Evolutionary conservation across 2,888 invertebrate genomes (phyloP).

Genomic region (Serrognathus titanus): DNA sequence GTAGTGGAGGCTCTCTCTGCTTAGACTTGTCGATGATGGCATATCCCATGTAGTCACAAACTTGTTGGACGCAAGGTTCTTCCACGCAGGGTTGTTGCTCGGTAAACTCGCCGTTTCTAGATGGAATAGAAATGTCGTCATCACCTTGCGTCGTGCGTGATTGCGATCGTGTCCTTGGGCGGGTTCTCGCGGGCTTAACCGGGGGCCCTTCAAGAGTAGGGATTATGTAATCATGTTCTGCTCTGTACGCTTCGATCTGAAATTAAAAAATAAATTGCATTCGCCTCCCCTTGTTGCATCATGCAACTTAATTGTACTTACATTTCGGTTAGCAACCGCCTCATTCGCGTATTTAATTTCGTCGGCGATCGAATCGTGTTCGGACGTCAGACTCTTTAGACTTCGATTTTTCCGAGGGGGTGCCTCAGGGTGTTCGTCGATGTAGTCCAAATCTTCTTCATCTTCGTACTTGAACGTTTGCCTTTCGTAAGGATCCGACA

Average conservation of each 20-base stretch:
- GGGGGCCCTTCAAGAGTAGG: constrained; percentile 53
- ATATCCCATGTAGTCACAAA: constrained; percentile 59
- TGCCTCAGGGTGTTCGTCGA: constrained; percentile 36
- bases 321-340: constrained; percentile 28
- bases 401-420: constrained; percentile 44
- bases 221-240: constrained; percentile 64
- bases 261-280: constrained; percentile 31
- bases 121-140: constrained; percentile 48
- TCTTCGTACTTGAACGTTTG: constrained; percentile 22
- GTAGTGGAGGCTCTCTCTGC: constrained; percentile 50
- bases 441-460: constrained; percentile 20
- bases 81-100: constrained; percentile 41
- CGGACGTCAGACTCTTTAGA: constrained; percentile 44
- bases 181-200: constrained; percentile 56
- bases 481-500: constrained; percentile 38
- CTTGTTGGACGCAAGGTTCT: constrained; percentile 43
- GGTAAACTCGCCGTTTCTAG: constrained; percentile 52
- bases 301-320: constrained; percentile 21
- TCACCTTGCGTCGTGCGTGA: constrained; percentile 53
- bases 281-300: too few species aligned
- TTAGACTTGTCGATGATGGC: constrained; percentile 72
- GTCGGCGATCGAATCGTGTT: constrained; percentile 39
- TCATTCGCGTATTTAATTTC: constrained; percentile 21
- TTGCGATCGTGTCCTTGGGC: constrained; percentile 55
- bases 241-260: constrained; percentile 64